Evolutionary conservation across 2,113 vertebrate genomes (phyloP).

Genomic region (Pseudolaguvia tuberculata): DNA sequence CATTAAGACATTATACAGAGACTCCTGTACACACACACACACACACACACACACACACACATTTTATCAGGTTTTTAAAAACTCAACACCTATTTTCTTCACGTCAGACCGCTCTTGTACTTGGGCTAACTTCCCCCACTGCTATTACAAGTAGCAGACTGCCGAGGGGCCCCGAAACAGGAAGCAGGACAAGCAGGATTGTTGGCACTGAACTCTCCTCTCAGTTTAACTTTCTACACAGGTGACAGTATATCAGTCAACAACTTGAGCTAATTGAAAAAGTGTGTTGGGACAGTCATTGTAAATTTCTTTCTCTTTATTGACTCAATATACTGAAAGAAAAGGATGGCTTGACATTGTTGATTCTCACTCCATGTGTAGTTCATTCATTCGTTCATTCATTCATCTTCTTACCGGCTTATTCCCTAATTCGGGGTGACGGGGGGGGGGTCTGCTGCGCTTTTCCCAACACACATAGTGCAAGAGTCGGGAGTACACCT

Average conservation of each 20-base stretch:
- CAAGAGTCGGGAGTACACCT: too few species aligned
- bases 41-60: constrained; percentile 6
- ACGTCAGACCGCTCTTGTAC: background rate
- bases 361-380: background rate
- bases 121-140: background rate
- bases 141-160: constrained; percentile 15
- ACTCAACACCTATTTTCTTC: background rate
- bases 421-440: too few species aligned
- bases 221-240: constrained; percentile 19
- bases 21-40: background rate
- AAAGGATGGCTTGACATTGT: background rate
- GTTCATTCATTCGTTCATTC: too few species aligned
- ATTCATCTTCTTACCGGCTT: too few species aligned
- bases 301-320: background rate
- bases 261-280: background rate
- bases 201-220: constrained; percentile 25
- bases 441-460: too few species aligned
- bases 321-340: background rate
- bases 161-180: constrained; percentile 34
- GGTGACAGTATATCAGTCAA: constrained; percentile 29
- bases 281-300: too few species aligned
- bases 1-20: background rate
- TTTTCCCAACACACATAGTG: too few species aligned
- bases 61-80: background rate
- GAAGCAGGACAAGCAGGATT: constrained; percentile 41